A percentile compares a stretch with the other conserved stretches of the same genome.
These are phyloP conservation scores for Discoglossus pictus DNA, from an alignment of 2,797 vertebrate genomes.

Conservation along the genomic window DNA sequence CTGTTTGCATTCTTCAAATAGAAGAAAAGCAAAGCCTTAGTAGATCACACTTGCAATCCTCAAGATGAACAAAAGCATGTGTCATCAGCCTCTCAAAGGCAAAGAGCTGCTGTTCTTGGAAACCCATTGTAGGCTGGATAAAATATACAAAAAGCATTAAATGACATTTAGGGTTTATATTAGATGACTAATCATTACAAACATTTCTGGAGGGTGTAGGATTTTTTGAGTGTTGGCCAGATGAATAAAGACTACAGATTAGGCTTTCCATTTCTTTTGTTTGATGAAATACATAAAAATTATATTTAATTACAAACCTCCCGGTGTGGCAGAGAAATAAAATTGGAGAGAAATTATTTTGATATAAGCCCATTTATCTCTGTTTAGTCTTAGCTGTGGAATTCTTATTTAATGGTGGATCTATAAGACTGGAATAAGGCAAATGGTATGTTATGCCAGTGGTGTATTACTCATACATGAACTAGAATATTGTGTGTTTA, in stretches of 20 bases:
- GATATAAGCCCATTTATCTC: too few species aligned
- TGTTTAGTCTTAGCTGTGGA: too few species aligned
- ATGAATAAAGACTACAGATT: constrained; percentile 24
- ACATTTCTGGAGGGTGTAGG: constrained; percentile 18
- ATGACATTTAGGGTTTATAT: constrained; percentile 18
- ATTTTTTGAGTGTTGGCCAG: constrained; percentile 25
- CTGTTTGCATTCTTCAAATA: constrained; percentile 32
- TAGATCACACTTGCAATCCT: constrained; percentile 4
- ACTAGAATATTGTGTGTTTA: too few species aligned
- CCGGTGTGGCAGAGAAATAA: too few species aligned
- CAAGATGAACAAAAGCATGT: constrained; percentile 25
- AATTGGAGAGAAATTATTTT: too few species aligned
- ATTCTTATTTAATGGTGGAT: too few species aligned
- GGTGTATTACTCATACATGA: too few species aligned
- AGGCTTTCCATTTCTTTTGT: neutral
- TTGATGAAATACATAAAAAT: neutral
- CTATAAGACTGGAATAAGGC: too few species aligned
- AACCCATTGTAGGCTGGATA: constrained; percentile 38
- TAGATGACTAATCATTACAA: constrained; percentile 40
- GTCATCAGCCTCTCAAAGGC: constrained; percentile 39
- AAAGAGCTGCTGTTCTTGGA: constrained; percentile 16
- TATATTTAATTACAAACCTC: constrained; percentile 14
- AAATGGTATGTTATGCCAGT: too few species aligned
- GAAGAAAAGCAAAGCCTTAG: constrained; percentile 31
- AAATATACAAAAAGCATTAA: constrained; percentile 40